Evolutionary conservation across 2,113 vertebrate species (phyloP).

Genomic region (Argyrosomus japonicus): DNA sequence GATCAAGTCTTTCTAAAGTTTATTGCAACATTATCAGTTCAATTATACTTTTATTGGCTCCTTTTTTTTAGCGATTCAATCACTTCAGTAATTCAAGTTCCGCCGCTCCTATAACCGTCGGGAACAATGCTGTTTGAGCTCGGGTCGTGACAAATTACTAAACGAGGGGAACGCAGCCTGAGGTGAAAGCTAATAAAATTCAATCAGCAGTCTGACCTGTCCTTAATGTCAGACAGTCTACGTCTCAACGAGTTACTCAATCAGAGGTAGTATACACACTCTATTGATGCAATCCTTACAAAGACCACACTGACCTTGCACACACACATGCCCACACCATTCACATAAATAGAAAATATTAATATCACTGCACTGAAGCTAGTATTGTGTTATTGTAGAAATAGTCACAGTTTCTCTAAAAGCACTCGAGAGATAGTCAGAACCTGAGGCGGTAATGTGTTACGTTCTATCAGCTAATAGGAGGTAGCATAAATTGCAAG

Average conservation of each 20-base stretch:
- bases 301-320: slow-evolving; percentile 13
- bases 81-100: neutral
- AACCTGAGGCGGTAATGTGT: slow-evolving; percentile 18
- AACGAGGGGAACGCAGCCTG: no score
- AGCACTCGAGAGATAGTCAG: slow-evolving; percentile 30
- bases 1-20: no score
- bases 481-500: slow-evolving; percentile 30
- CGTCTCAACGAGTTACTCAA: neutral
- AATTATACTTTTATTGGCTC: neutral
- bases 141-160: neutral
- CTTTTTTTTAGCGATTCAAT: neutral
- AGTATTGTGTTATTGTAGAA: slow-evolving; percentile 35
- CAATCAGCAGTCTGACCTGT: neutral
- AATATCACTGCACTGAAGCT: slow-evolving; percentile 17
- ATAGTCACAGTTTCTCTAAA: slow-evolving; percentile 26
- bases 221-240: neutral
- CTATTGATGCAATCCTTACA: slow-evolving; percentile 16
- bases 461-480: slow-evolving; percentile 54
- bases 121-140: neutral
- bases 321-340: slow-evolving; percentile 27
- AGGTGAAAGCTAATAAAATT: neutral
- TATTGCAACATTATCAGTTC: neutral
- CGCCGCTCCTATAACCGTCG: neutral
- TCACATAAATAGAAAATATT: slow-evolving; percentile 28
- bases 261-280: neutral